Percentiles rank a stretch among this genome's conserved stretches.
Conservation (phyloP, 2,888 invertebrate species). For the Tinea semifulvella region DNA sequence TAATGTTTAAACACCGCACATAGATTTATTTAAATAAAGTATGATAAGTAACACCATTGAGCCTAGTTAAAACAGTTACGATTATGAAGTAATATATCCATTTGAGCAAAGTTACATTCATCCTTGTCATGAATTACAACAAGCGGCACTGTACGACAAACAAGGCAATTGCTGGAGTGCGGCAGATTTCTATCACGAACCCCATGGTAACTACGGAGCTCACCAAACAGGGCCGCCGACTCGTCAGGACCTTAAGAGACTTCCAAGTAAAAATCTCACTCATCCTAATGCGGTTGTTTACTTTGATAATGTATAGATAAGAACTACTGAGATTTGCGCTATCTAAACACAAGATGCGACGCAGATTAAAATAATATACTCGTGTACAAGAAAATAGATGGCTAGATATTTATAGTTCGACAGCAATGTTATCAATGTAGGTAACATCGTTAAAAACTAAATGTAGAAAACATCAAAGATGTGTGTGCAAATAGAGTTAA, state of each 20-base stretch:
- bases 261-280: slow-evolving; percentile 12
- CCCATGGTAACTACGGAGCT: slow-evolving; percentile 25
- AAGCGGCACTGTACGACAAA: slow-evolving; percentile 33
- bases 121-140: slow-evolving; percentile 8
- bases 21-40: too few species aligned
- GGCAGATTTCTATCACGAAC: slow-evolving; percentile 45
- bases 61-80: too few species aligned
- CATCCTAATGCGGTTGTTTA: not conserved
- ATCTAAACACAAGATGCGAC: not conserved
- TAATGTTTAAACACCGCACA: too few species aligned
- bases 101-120: not conserved
- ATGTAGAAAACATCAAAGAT: too few species aligned
- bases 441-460: too few species aligned
- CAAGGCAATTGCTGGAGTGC: slow-evolving; percentile 51
- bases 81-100: slow-evolving; percentile 1
- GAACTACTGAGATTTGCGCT: not conserved
- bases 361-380: not conserved
- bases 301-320: slow-evolving; percentile 8
- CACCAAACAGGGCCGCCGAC: not conserved
- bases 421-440: too few species aligned
- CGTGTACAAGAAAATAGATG: too few species aligned
- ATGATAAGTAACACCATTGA: too few species aligned
- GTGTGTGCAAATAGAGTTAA: too few species aligned
- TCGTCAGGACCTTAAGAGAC: slow-evolving; percentile 1
- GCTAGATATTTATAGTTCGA: too few species aligned